Evolutionary conservation across 1,140 invertebrate species (phyloP).

Genomic region (Mya arenaria): DNA sequence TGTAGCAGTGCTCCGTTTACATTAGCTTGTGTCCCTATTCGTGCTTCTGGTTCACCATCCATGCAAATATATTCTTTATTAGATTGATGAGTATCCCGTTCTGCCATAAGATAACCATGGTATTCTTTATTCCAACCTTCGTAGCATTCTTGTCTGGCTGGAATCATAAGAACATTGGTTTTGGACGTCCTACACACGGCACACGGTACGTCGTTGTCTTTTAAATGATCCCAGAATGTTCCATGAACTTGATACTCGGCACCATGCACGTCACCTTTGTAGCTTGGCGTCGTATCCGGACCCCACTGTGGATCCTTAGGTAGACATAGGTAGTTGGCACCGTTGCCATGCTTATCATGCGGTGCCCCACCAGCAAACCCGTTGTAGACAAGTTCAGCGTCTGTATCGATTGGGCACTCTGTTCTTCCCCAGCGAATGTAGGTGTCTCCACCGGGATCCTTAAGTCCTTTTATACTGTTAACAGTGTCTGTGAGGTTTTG

Average conservation of each 20-base stretch:
- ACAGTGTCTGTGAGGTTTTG: too few relatives aligned
- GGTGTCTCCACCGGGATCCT: too few relatives aligned
- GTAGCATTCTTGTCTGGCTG: slow-evolving; percentile 59
- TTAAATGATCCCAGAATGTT: too few relatives aligned
- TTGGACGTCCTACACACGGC: slow-evolving; percentile 37
- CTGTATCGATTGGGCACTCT: background rate
- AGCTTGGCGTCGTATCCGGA: background rate
- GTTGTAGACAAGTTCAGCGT: background rate
- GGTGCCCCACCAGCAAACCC: background rate
- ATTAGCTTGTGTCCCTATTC: slow-evolving; percentile 26
- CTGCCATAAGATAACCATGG: slow-evolving; percentile 60
- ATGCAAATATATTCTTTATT: slow-evolving; percentile 61
- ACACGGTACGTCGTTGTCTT: slow-evolving; percentile 53
- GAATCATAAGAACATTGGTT: slow-evolving; percentile 60
- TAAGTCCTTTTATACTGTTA: too few relatives aligned
- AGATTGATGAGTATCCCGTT: slow-evolving; percentile 4
- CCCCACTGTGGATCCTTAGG: slow-evolving; percentile 2
- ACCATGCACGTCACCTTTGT: background rate
- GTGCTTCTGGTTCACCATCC: slow-evolving; percentile 54
- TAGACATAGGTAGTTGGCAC: slow-evolving; percentile 6
- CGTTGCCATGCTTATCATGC: background rate
- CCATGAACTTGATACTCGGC: slow-evolving; percentile 6
- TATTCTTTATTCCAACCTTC: slow-evolving; percentile 61
- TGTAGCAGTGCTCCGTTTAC: slow-evolving; percentile 61
- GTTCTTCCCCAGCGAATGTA: background rate